Evolutionary conservation across 2,888 invertebrate species (phyloP).

Genomic region (Campoletis raptor): DNA sequence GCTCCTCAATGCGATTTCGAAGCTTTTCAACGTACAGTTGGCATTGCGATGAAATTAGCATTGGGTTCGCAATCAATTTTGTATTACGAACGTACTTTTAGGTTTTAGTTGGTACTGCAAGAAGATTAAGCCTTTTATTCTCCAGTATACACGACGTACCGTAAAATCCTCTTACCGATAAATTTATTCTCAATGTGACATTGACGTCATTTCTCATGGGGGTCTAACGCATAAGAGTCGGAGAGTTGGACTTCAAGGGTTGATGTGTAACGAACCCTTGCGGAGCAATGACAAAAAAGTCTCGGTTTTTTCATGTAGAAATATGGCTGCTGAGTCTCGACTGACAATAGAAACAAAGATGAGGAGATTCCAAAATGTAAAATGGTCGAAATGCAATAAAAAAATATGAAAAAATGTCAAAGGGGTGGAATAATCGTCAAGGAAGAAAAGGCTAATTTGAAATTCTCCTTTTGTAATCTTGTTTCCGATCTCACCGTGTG

Average conservation of each 20-base stretch:
- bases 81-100: constrained; percentile 38
- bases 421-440: constrained; percentile 30
- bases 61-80: constrained; percentile 59
- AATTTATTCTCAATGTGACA: constrained; percentile 13
- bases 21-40: constrained; percentile 24
- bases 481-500: constrained; percentile 5
- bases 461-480: constrained; percentile 29
- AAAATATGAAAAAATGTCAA: constrained; percentile 2
- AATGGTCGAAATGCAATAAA: constrained; percentile 20
- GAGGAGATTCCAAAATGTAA: not conserved
- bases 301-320: not conserved
- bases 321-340: not conserved
- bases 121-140: constrained; percentile 2
- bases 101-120: not conserved
- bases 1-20: constrained; percentile 13
- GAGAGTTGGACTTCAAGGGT: not conserved
- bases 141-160: not conserved
- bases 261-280: not conserved
- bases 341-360: constrained; percentile 9
- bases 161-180: constrained; percentile 55
- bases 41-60: constrained; percentile 17
- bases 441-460: constrained; percentile 17
- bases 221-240: not conserved
- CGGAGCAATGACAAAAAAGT: not conserved
- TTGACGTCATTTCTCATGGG: constrained; percentile 13